Conservation (phyloP, 2,888 invertebrate species). For the Microplitis manilae region DNA sequence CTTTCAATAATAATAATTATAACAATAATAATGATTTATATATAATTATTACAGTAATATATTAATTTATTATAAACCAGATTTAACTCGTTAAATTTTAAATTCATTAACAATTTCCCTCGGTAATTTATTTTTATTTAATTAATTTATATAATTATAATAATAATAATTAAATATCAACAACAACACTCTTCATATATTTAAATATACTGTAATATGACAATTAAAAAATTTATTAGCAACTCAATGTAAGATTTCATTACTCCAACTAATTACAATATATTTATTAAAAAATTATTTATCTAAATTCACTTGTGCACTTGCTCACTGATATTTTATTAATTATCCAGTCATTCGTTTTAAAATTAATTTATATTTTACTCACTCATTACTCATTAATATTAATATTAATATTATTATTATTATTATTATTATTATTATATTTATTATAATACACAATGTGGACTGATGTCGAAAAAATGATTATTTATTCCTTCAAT, state of each 20-base stretch:
- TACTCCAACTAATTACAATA: too few species aligned
- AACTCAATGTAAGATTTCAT: too few species aligned
- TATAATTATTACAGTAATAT: too few species aligned
- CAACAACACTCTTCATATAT: too few species aligned
- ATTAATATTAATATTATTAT: background rate
- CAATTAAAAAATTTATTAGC: too few species aligned
- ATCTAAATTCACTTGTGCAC: background rate
- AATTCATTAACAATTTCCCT: background rate
- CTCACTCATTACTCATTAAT: constrained; percentile 7
- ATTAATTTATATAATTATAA: background rate
- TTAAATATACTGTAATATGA: too few species aligned
- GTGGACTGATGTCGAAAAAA: background rate
- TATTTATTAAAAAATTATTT: too few species aligned
- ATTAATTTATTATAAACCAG: background rate
- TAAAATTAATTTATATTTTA: background rate
- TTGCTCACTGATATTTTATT: background rate
- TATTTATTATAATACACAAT: background rate
- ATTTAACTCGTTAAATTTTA: background rate
- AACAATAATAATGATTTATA: background rate
- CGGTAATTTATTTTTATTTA: background rate
- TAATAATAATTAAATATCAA: background rate
- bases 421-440: too few species aligned
- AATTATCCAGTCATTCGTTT: background rate
- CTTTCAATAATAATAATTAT: constrained; percentile 38
- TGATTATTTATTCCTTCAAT: background rate